phyloP scores from a whole-genome alignment of 2,113 vertebrate genomes.

The Heterocephalus glaber region DNA sequence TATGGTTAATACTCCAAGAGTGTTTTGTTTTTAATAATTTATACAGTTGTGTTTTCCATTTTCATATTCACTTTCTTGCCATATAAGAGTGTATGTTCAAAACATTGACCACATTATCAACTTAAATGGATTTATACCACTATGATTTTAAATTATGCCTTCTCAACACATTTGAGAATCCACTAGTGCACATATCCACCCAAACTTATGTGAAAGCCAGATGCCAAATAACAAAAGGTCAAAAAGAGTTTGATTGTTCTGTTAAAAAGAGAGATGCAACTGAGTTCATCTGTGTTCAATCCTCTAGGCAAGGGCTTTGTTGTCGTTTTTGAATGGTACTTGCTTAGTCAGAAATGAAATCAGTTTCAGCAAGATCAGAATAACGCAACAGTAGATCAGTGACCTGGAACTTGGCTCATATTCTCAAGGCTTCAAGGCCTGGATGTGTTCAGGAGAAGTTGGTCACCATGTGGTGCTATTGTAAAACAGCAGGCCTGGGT shows the following conservation, averaged over 20 bases:
- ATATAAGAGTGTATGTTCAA: not conserved
- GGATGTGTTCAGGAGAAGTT: slow-evolving; percentile 40
- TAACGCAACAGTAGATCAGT: slow-evolving; percentile 81
- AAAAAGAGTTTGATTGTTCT: not conserved
- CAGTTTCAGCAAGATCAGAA: slow-evolving; percentile 80
- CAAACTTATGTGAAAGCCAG: not conserved
- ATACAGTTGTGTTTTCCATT: not conserved
- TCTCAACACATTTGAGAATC: not conserved
- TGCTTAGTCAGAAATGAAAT: slow-evolving; percentile 84
- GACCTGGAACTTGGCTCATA: slow-evolving; percentile 73
- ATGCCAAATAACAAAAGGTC: not conserved
- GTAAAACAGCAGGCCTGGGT: not conserved
- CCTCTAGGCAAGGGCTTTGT: slow-evolving; percentile 29
- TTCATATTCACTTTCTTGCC: not conserved
- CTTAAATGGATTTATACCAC: not conserved
- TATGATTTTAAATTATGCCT: not conserved
- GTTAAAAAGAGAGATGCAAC: slow-evolving; percentile 7
- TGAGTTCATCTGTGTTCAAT: slow-evolving; percentile 33
- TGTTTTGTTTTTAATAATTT: not conserved
- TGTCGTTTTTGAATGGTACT: slow-evolving; percentile 75
- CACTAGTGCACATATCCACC: not conserved
- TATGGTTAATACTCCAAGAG: not conserved
- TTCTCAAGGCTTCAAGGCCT: slow-evolving; percentile 70
- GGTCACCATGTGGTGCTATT: slow-evolving; percentile 47
- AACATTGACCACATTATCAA: not conserved